A percentile compares a stretch with the other conserved stretches of the same genome.
Conservation (phyloP, 1,140 invertebrate genomes). For the Drosophila orosa region DNA sequence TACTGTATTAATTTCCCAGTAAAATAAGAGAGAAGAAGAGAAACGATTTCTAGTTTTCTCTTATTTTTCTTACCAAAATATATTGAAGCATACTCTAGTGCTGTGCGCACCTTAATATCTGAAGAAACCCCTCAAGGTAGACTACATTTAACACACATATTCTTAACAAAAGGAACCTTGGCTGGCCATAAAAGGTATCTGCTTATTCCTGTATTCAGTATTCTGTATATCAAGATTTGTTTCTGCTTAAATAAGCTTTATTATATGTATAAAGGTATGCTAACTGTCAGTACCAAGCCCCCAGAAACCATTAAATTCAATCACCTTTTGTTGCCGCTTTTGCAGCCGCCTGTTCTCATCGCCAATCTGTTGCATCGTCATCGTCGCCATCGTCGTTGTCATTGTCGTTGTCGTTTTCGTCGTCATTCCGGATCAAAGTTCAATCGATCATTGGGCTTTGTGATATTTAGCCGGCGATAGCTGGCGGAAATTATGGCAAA, state of each 20-base stretch:
- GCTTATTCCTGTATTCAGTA: slow-evolving; percentile 23
- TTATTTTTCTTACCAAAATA: neutral
- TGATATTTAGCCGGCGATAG: slow-evolving; percentile 77
- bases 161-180: slow-evolving; percentile 32
- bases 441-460: slow-evolving; percentile 73
- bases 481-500: slow-evolving; percentile 77
- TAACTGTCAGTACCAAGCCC: slow-evolving; percentile 23
- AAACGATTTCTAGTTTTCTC: too few relatives aligned
- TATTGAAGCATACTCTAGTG: slow-evolving; percentile 38
- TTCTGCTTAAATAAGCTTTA: slow-evolving; percentile 35
- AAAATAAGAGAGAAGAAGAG: neutral
- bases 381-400: slow-evolving; percentile 21
- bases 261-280: slow-evolving; percentile 13
- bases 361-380: slow-evolving; percentile 48
- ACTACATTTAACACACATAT: neutral
- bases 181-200: slow-evolving; percentile 16
- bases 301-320: slow-evolving; percentile 69
- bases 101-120: neutral
- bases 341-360: slow-evolving; percentile 35
- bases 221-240: slow-evolving; percentile 21
- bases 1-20: too few relatives aligned
- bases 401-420: slow-evolving; percentile 25
- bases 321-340: slow-evolving; percentile 65
- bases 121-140: slow-evolving; percentile 27
- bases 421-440: slow-evolving; percentile 62